Percentiles rank a stretch among this genome's conserved stretches.
phyloP scores from a whole-genome alignment of 2,113 vertebrate genomes.

The Hiodon tergisus region DNA sequence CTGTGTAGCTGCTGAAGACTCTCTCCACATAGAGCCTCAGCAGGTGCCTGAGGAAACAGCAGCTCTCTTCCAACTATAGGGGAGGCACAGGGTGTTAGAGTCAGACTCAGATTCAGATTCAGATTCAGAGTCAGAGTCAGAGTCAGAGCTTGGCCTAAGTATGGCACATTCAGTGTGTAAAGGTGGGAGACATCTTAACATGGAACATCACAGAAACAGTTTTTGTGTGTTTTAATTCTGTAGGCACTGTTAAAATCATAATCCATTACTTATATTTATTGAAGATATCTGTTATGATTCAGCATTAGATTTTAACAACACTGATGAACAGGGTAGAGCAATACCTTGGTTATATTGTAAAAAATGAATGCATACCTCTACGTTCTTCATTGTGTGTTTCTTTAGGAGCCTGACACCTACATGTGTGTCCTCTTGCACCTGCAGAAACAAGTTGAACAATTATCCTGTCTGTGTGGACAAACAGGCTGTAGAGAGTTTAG shows the following conservation, averaged over 20 bases:
- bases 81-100: slow-evolving; percentile 1
- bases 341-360: too few species aligned
- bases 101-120: too few species aligned
- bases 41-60: slow-evolving; percentile 74
- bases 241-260: too few species aligned
- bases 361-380: slow-evolving; percentile 45
- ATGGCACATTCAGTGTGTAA: too few species aligned
- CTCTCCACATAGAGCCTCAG: slow-evolving; percentile 79
- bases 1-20: slow-evolving; percentile 74
- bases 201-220: too few species aligned
- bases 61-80: slow-evolving; percentile 65
- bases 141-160: too few species aligned
- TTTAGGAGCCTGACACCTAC: slow-evolving; percentile 51
- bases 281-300: not conserved
- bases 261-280: too few species aligned
- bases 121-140: not conserved
- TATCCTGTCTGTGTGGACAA: not conserved
- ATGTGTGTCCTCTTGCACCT: slow-evolving; percentile 52
- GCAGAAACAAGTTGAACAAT: slow-evolving; percentile 2
- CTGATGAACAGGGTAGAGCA: too few species aligned
- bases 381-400: slow-evolving; percentile 34
- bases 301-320: not conserved
- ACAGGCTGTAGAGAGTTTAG: not conserved
- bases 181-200: too few species aligned
- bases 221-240: too few species aligned